Percentiles rank a stretch among this genome's conserved stretches.
These are phyloP conservation scores for Scaptomyza flava DNA, from an alignment of 2,888 invertebrate species.

Conservation along the genomic window DNA sequence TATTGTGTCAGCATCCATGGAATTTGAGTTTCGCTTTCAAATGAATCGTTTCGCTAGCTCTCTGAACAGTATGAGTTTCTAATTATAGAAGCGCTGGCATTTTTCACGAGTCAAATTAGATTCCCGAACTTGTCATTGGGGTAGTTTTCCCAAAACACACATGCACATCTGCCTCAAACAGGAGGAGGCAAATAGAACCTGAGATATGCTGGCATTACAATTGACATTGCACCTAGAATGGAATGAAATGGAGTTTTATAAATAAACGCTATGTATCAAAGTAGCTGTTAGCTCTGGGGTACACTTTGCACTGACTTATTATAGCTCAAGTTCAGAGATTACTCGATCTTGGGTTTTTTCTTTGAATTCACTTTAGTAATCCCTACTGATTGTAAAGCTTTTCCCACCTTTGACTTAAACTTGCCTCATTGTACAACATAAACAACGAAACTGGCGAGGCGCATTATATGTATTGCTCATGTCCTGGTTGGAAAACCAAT, in stretches of 20 bases:
- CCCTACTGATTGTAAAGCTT: constrained; percentile 3
- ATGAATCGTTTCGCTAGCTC: constrained; percentile 40
- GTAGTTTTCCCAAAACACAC: constrained; percentile 46
- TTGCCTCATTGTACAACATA: constrained; percentile 9
- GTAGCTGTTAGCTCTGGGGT: constrained; percentile 52
- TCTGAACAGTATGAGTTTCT: constrained; percentile 43
- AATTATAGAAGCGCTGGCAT: constrained; percentile 62
- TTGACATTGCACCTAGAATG: constrained; percentile 57
- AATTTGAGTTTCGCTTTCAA: constrained; percentile 61
- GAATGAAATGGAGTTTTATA: constrained; percentile 42
- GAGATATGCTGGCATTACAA: constrained; percentile 60
- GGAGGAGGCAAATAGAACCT: constrained; percentile 66
- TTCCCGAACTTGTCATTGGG: constrained; percentile 44
- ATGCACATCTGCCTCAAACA: constrained; percentile 27
- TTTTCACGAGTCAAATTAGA: constrained; percentile 70
- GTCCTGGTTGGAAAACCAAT: constrained; percentile 44
- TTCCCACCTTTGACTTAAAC: constrained; percentile 24
- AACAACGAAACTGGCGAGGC: constrained; percentile 39
- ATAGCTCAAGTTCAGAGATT: constrained; percentile 26
- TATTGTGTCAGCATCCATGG: constrained; percentile 52
- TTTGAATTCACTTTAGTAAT: background rate
- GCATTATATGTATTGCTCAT: constrained; percentile 40
- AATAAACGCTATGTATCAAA: constrained; percentile 41
- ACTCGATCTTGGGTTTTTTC: constrained; percentile 1
- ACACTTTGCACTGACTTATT: constrained; percentile 63